phyloP scores from a whole-genome alignment of 2,113 vertebrate genomes.

The Stigmatopora argus region DNA sequence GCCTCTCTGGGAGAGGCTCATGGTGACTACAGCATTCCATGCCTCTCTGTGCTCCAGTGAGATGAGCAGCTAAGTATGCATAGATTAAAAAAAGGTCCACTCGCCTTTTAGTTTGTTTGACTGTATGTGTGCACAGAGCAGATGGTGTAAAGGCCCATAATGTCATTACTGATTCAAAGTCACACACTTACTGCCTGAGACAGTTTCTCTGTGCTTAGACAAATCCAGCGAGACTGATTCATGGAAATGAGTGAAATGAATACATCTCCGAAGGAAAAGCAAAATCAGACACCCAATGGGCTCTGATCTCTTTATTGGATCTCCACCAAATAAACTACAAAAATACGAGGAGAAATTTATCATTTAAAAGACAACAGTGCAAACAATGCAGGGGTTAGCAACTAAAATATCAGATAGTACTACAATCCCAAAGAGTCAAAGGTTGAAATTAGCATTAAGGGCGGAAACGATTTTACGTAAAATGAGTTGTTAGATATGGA shows the following conservation, averaged over 20 bases:
- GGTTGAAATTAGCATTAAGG: slow-evolving; percentile 35
- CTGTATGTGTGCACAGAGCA: slow-evolving; percentile 44
- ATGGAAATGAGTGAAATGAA: slow-evolving; percentile 29
- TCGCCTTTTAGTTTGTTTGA: slow-evolving; percentile 44
- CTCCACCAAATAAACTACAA: slow-evolving; percentile 37
- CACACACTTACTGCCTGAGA: slow-evolving; percentile 60
- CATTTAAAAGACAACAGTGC: slow-evolving; percentile 54
- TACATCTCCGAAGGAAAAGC: slow-evolving; percentile 26
- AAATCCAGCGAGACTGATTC: slow-evolving; percentile 31
- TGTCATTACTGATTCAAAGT: slow-evolving; percentile 73
- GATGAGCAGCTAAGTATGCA: slow-evolving; percentile 46
- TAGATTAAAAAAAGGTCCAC: slow-evolving; percentile 40
- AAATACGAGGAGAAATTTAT: slow-evolving; percentile 25
- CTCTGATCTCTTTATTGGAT: slow-evolving; percentile 43
- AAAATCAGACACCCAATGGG: slow-evolving; percentile 25
- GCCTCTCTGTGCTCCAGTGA: slow-evolving; percentile 47
- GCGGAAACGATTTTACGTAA: slow-evolving; percentile 29
- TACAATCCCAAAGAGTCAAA: slow-evolving; percentile 35
- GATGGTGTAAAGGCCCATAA: slow-evolving; percentile 57
- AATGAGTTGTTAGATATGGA: slow-evolving; percentile 23
- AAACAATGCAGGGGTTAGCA: slow-evolving; percentile 28
- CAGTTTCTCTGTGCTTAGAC: slow-evolving; percentile 49
- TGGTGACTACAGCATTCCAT: slow-evolving; percentile 60
- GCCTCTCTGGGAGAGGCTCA: slow-evolving; percentile 47
- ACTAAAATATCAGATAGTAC: slow-evolving; percentile 20